Percentiles rank a stretch among this genome's conserved stretches.
Evolutionary conservation across 1,140 invertebrate genomes (phyloP).

Genomic region (Drosophila burlai): DNA sequence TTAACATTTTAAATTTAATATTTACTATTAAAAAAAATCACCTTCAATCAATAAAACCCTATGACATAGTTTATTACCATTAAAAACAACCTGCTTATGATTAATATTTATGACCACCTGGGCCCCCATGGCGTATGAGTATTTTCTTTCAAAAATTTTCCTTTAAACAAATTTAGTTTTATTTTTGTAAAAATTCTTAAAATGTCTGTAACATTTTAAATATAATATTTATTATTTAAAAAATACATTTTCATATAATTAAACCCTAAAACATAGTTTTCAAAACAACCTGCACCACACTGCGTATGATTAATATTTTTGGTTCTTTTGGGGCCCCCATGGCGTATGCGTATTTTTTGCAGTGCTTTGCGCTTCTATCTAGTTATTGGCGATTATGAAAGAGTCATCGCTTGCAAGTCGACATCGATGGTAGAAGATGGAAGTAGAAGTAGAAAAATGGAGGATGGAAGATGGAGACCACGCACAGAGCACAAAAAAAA

Average conservation of each 20-base stretch:
- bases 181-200: no score
- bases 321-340: not conserved
- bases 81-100: not conserved
- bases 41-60: not conserved
- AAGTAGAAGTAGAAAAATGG: constrained; percentile 6
- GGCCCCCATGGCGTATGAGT: constrained; percentile 3
- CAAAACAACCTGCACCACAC: not conserved
- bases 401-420: constrained; percentile 74
- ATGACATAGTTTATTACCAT: not conserved
- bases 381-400: constrained; percentile 41
- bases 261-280: not conserved
- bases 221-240: no score
- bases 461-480: constrained; percentile 50
- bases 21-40: not conserved
- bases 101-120: not conserved
- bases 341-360: constrained; percentile 21
- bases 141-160: not conserved
- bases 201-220: no score
- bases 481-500: constrained; percentile 48
- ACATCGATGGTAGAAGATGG: constrained; percentile 24
- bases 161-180: no score
- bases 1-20: not conserved
- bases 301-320: constrained; percentile 19
- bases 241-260: not conserved
- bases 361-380: constrained; percentile 15